Evolutionary conservation across 2,888 invertebrate species (phyloP), one percentile per base, ranked within the genome.

Genomic region (Eugnorisma glareosa): DNA sequence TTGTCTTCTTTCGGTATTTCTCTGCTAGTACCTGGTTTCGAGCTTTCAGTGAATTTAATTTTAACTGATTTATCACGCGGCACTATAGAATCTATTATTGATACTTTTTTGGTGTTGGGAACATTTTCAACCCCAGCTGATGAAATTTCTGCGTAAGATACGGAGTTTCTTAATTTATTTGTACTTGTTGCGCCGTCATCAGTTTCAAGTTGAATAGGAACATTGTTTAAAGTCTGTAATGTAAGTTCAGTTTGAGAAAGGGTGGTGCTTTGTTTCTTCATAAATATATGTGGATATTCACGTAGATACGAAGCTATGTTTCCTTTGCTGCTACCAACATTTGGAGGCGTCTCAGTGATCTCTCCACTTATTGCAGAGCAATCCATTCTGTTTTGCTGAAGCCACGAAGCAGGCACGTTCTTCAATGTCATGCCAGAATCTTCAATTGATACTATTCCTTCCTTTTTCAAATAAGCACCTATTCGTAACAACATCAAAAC

Each of bases 211-310:
- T 70, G 66, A 73, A 66, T 78, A 24, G 75, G 74, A 75, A 70
- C 76, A 68, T 76, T 68, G 48, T 75, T 79, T 51, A 83, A 75
- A 63, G 80, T 73, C 7, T 75, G 72, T 11, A 76, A 48, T 40
- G 51, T 85, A 35, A 68, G 37, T 64, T 89, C 86, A 51, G 88
- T 76, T 63, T 85, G 81, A 75, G 90, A 86, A 37, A 88, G 74
- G 43, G 94, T 94, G 1, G 92, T 84, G 21, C 48, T 63, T 69
- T 90, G 81, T 70, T 91, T 95, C 86, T 94, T 96, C 92, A 93
- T 94, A 87, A 96, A 96, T 90, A 96, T 95, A 86, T 96, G 93
- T 28, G 96, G 96, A 88, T 95, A 96, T 71, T 96, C 94, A 51
- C 92, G 91, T 64, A 96, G 85, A 78, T 96, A 96, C 10, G 94